Conservation (phyloP, 1,140 invertebrate species). For the Myzus persicae region DNA sequence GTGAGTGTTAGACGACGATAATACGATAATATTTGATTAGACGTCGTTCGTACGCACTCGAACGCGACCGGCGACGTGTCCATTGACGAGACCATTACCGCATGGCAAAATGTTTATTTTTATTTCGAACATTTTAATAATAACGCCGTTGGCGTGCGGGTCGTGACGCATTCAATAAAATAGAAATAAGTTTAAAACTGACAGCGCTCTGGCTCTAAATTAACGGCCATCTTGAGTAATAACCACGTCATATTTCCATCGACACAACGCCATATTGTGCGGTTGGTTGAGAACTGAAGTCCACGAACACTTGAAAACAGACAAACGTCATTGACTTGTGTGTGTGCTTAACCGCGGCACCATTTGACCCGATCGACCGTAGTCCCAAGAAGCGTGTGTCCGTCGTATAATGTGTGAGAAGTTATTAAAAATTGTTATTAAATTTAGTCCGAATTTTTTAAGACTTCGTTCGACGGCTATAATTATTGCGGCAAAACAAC, state of each 20-base stretch:
- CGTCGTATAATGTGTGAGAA: no score
- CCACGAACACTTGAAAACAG: not conserved
- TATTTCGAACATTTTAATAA: not conserved
- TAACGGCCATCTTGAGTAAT: not conserved
- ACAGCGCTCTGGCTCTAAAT: not conserved
- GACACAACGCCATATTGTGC: not conserved
- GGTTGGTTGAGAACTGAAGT: not conserved
- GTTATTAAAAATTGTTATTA: no score
- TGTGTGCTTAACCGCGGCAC: not conserved
- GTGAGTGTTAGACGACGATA: not conserved
- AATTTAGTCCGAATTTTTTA: no score
- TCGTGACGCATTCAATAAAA: not conserved
- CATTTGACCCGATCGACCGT: no score
- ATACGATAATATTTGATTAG: not conserved
- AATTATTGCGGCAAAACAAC: no score
- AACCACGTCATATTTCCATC: not conserved
- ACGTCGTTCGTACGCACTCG: not conserved
- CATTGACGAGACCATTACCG: not conserved
- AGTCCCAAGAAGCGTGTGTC: no score
- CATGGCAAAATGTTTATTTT: not conserved
- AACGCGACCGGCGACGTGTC: not conserved
- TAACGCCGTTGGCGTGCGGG: not conserved
- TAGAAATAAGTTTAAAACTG: not conserved
- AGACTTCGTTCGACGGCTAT: no score
- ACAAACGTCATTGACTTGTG: not conserved